Conservation (phyloP, 1,140 invertebrate genomes). For the Drosophila tropicalis region DNA sequence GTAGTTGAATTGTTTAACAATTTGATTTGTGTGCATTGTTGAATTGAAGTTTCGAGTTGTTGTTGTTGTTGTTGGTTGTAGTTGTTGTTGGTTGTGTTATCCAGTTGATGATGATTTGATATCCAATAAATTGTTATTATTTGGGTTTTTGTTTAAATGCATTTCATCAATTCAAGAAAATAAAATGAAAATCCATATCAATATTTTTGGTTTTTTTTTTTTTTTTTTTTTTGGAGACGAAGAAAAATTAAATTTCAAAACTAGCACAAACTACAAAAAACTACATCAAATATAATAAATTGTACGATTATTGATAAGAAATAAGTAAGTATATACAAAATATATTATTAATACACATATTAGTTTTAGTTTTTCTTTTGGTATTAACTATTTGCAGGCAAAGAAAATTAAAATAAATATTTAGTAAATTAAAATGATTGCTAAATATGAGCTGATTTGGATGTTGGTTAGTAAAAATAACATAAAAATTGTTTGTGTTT, state of each 20-base stretch:
- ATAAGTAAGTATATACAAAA: constrained; percentile 1
- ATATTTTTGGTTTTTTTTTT: neutral
- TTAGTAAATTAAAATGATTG: constrained; percentile 2
- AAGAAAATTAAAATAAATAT: too few relatives aligned
- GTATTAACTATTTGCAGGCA: constrained; percentile 1
- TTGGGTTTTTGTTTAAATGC: neutral
- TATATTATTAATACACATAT: too few relatives aligned
- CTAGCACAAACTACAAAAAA: neutral
- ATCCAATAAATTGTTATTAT: constrained; percentile 2
- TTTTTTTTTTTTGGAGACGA: neutral
- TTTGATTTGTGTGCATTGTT: constrained; percentile 21
- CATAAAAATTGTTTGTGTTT: constrained; percentile 9
- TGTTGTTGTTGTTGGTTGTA: neutral
- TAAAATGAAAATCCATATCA: neutral
- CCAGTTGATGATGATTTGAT: constrained; percentile 7
- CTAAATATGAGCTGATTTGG: constrained; percentile 15
- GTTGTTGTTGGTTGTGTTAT: neutral
- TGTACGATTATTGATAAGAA: neutral
- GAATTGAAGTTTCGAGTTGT: neutral
- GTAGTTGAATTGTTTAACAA: constrained; percentile 38
- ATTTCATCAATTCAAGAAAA: neutral
- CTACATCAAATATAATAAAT: neutral
- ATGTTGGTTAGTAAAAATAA: constrained; percentile 21
- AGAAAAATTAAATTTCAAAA: neutral
- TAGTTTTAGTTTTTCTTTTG: neutral